Evolutionary conservation across 1,140 invertebrate species (phyloP).

Genomic region (Zaprionus tsacasi): DNA sequence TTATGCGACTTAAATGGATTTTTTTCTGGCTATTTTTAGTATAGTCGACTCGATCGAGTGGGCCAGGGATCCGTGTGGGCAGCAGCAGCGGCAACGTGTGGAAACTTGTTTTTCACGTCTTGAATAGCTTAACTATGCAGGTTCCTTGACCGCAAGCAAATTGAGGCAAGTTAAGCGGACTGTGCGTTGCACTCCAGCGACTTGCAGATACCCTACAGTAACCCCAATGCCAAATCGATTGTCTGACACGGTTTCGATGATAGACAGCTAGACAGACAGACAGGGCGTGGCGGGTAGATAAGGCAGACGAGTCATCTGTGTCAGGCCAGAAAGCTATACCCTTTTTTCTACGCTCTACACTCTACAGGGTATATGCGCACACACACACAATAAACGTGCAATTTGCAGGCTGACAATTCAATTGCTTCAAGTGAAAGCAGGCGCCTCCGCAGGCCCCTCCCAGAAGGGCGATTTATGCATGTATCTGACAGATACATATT

Average conservation of each 20-base stretch:
- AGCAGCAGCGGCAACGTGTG: constrained; percentile 20
- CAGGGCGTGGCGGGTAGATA: no score
- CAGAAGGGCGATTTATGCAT: constrained; percentile 15
- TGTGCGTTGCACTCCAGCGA: neutral
- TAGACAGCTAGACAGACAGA: neutral
- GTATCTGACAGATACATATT: constrained; percentile 10
- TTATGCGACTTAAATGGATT: constrained; percentile 58
- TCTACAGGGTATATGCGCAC: constrained; percentile 1
- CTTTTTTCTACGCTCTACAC: neutral
- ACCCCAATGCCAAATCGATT: neutral
- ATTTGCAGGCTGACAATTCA: constrained; percentile 64
- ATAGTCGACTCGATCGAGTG: constrained; percentile 17
- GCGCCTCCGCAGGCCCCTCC: constrained; percentile 19
- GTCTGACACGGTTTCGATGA: neutral
- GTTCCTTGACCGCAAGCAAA: constrained; percentile 63
- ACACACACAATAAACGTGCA: constrained; percentile 32
- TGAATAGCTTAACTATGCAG: constrained; percentile 20
- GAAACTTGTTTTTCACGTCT: constrained; percentile 54
- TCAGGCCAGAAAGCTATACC: neutral
- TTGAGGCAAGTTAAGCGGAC: constrained; percentile 6
- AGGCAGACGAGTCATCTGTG: neutral
- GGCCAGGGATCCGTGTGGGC: constrained; percentile 48
- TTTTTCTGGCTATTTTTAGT: constrained; percentile 68
- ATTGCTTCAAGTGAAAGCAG: constrained; percentile 63
- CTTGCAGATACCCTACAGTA: neutral